Conservation (phyloP, 2,113 vertebrate species). For the Alces alces region DNA sequence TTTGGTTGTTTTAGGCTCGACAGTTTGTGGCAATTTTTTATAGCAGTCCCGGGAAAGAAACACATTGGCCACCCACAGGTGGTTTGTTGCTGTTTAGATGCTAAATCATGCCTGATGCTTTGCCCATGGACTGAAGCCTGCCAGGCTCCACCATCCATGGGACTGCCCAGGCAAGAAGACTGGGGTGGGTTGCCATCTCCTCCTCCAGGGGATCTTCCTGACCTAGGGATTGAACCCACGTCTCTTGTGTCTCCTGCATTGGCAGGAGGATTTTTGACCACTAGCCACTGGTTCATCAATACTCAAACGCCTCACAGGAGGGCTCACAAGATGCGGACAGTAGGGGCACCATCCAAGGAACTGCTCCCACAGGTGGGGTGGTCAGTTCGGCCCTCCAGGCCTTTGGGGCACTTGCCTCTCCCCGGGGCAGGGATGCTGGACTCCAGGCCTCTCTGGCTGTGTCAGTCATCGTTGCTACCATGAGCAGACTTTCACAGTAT, state of each 20-base stretch:
- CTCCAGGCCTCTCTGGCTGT: fast-evolving
- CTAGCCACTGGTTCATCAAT: background rate
- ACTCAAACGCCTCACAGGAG: background rate
- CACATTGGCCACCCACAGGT: background rate
- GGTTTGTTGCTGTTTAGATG: background rate
- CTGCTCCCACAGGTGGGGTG: fast-evolving
- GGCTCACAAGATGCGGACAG: background rate
- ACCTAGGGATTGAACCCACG: background rate
- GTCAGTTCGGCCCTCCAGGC: background rate
- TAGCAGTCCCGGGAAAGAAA: fast-evolving
- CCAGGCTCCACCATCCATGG: background rate
- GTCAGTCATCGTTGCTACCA: fast-evolving
- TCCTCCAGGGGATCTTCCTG: background rate
- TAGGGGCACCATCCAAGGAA: fast-evolving
- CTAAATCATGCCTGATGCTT: background rate
- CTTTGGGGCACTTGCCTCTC: fast-evolving
- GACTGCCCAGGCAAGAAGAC: background rate
- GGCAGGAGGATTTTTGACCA: background rate
- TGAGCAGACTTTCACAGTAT: background rate
- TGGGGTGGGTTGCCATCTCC: background rate
- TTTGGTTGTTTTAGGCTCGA: background rate
- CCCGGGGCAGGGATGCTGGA: background rate
- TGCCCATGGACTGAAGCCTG: background rate
- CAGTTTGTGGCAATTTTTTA: background rate
- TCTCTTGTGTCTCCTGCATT: background rate